Base-by-base conservation (phyloP, 1,140 invertebrate genomes). In the Ganaspis sp. region DNA sequence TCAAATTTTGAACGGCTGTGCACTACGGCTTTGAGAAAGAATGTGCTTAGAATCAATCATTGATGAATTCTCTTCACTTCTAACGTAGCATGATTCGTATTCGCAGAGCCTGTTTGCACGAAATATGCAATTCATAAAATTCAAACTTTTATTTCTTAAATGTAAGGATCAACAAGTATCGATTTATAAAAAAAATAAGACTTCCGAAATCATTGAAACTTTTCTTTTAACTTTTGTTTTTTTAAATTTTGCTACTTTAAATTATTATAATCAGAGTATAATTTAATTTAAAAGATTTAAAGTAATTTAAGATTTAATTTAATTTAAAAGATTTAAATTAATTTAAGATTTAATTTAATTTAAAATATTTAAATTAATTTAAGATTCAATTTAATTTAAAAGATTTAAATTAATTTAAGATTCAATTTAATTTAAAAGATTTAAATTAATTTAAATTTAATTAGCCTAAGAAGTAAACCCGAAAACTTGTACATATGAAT, bases 31-130 rank as follows among this genome's bases (percentile, higher is more conserved):
- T 85, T 82, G 21, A 81, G 74, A 84, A 69, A 81, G 80, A 86
- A 85, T 84, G 75, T 79, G 81, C 83, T 88, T 87, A 77, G 76
- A 64, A 84, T 77, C 69, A 45, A 23, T 49, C 73, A 70, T 74
- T 72, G 42, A n/a, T 64, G 12, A 64, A 64, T 34, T 72, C 42
- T 26, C 54, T 81, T 81, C 78, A 81, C 73, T 79, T 83, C 84
- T 88, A 86, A 87, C 82, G 84, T 86, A 81, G 87, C 88, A 90
- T 90, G 88, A 85, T 81, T 83, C 83, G 74, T 84, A 87, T 70
- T 82, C 82, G 79, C 76, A 84, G 78, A 85, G 85, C 85, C 81
- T 86, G 80, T 86, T 81, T 86, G 88, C 88, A 90, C 87, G 88
- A 89, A 82, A 74, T 70, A 82, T 78, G 78, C 76, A 77, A 29